Conservation (phyloP, 2,113 vertebrate genomes). For the Tringa solitaria region DNA sequence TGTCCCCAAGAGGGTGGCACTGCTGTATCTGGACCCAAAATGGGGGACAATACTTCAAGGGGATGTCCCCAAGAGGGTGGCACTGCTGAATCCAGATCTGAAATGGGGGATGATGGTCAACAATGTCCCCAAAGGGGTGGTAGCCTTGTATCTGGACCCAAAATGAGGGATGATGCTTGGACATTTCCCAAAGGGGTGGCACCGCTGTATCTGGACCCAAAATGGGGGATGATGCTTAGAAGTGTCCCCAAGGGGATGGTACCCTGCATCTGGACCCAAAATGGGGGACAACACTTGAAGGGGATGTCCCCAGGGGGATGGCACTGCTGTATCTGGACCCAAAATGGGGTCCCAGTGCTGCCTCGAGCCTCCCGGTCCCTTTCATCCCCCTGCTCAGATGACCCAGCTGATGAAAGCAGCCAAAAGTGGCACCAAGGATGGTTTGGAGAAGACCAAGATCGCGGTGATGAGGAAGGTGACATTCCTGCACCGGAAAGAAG, state of each 20-base stretch:
- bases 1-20: too few species aligned
- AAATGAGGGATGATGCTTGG: not conserved
- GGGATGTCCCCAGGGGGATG: not conserved
- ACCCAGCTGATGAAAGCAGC: slow-evolving; percentile 96
- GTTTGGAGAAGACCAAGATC: slow-evolving; percentile 92
- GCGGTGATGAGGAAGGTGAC: slow-evolving; percentile 91
- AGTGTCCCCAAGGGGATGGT: not conserved
- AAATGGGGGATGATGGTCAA: too few species aligned
- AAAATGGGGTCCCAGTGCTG: not conserved
- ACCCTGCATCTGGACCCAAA: not conserved
- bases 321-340: not conserved
- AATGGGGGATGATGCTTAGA: not conserved
- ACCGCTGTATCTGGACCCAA: accelerated
- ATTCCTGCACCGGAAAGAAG: slow-evolving; percentile 89
- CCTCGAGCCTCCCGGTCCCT: not conserved
- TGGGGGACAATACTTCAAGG: too few species aligned
- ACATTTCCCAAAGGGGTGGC: not conserved
- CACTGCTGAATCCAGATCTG: not conserved
- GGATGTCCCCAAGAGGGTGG: too few species aligned
- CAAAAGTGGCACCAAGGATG: slow-evolving; percentile 91
- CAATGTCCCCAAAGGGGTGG: too few species aligned
- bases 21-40: not conserved
- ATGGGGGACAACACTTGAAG: not conserved
- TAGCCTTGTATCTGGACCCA: accelerated
- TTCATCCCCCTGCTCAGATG: slow-evolving; percentile 73